A percentile compares a stretch with the other conserved stretches of the same genome.
Conservation (phyloP, 2,888 invertebrate genomes). For the Unio delphinus region DNA sequence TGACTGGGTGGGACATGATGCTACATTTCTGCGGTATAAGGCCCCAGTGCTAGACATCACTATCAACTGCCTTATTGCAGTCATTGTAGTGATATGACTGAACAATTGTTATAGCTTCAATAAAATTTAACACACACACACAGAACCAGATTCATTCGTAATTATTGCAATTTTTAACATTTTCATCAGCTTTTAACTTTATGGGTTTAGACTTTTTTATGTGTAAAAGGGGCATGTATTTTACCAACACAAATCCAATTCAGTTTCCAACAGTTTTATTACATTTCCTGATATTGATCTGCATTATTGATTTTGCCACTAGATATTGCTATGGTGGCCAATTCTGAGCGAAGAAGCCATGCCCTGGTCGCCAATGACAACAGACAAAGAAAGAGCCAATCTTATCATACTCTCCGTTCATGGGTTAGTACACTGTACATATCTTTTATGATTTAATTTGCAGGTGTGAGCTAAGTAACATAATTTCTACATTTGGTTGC, state of each 20-base stretch:
- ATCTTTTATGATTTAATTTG: background rate
- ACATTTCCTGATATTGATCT: background rate
- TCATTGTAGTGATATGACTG: too few species aligned
- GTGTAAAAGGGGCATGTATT: too few species aligned
- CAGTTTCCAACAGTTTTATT: background rate
- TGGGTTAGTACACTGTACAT: slow-evolving; percentile 74
- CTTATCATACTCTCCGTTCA: slow-evolving; percentile 84
- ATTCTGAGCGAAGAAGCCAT: slow-evolving; percentile 88
- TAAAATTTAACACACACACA: too few species aligned
- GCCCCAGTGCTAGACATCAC: too few species aligned
- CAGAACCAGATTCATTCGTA: too few species aligned
- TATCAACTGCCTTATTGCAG: too few species aligned
- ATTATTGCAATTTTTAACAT: too few species aligned
- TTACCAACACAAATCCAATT: background rate
- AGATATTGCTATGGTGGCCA: slow-evolving; percentile 88
- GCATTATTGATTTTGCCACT: slow-evolving; percentile 24
- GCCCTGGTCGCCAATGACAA: slow-evolving; percentile 90
- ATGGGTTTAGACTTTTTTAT: too few species aligned
- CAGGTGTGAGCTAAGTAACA: background rate
- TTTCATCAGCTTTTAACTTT: too few species aligned
- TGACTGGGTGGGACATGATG: too few species aligned
- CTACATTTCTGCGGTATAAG: too few species aligned
- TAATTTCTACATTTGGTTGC: background rate
- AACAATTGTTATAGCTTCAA: too few species aligned
- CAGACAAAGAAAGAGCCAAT: slow-evolving; percentile 90